Conservation (phyloP, 2,888 invertebrate species). For the Orchesellides sinensis region DNA sequence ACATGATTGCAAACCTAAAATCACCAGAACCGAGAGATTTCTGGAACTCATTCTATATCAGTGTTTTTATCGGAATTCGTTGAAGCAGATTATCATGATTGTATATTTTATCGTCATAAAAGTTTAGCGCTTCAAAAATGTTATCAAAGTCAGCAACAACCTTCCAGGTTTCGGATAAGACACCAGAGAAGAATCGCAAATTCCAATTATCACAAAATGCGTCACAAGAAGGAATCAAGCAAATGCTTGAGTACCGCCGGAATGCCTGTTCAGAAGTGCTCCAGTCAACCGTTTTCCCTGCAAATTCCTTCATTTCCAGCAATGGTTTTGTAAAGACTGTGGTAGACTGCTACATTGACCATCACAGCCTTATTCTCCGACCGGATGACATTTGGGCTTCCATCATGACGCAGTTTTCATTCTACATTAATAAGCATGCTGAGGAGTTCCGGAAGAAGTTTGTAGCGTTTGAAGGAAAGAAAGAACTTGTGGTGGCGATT, state of each 20-base stretch:
- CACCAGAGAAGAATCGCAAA: neutral
- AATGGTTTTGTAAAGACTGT: conserved; percentile 46
- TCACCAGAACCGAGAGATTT: too few relatives aligned
- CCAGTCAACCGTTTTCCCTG: neutral
- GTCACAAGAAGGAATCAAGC: neutral
- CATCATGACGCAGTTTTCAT: conserved; percentile 65
- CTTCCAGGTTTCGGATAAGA: neutral
- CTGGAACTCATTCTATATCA: too few relatives aligned
- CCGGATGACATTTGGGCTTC: conserved; percentile 64
- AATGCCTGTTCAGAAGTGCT: neutral
- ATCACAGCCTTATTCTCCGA: conserved; percentile 48
- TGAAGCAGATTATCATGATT: too few relatives aligned
- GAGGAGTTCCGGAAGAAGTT: conserved; percentile 59
- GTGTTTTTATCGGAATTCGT: too few relatives aligned
- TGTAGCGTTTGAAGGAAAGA: conserved; percentile 61
- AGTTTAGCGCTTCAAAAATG: too few relatives aligned
- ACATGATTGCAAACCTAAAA: too few relatives aligned
- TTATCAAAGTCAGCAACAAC: neutral
- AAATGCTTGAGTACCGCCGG: neutral
- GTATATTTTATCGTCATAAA: too few relatives aligned
- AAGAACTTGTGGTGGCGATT: conserved; percentile 18
- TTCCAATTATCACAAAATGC: neutral
- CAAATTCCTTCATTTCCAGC: too few relatives aligned
- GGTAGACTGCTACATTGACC: conserved; percentile 36
- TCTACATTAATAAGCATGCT: conserved; percentile 55